Evolutionary conservation across 2,888 invertebrate genomes (phyloP), one percentile per base, ranked within the genome.

Genomic region (Nudaria mundana): DNA sequence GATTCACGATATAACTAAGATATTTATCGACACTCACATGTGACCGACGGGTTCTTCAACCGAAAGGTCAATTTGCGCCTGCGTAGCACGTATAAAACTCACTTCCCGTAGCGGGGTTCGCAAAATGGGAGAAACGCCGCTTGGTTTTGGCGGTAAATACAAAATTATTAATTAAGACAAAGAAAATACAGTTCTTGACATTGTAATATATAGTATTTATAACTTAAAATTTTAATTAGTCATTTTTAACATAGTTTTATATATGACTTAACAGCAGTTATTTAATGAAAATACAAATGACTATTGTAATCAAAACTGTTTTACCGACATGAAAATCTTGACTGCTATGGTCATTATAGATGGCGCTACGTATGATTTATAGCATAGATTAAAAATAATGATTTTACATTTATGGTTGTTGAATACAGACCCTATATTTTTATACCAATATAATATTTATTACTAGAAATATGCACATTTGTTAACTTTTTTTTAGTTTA

Each of bases 11-110:
- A 87, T 89, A 88, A 89, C 72, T 80, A 80, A 77, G 80, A 86
- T 89, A 88, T 88, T 88, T 87, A 89, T 88, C 88, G 87, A 90
- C 93, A 95, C 94, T 95, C 94, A 95, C 95, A 94, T 95, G 94
- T 94, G 94, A 93, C 93, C 94, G 94, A 94, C 94, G 94, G 94
- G 93, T 93, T 93, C 93, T 94, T 92, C 92, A 92, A 93, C 93
- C 93, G 93, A 94, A 94, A 93, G 93, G 92, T 90, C 90, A 89
- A 85, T 87, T 82, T 88, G 91, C 91, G 92, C 93, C 91, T 92
- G 93, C 93, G 93, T 91, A 89, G 86, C 87, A 88, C 87, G 84
- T 82, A 88, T 81, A 86, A 87, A 75, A 85, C 80, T 87, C 85
- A 85, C 84, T 89, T 89, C 89, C 89, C 79, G 83, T 82, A 50